Conservation (phyloP, 1,140 invertebrate species). For the Zaprionus davidi region DNA sequence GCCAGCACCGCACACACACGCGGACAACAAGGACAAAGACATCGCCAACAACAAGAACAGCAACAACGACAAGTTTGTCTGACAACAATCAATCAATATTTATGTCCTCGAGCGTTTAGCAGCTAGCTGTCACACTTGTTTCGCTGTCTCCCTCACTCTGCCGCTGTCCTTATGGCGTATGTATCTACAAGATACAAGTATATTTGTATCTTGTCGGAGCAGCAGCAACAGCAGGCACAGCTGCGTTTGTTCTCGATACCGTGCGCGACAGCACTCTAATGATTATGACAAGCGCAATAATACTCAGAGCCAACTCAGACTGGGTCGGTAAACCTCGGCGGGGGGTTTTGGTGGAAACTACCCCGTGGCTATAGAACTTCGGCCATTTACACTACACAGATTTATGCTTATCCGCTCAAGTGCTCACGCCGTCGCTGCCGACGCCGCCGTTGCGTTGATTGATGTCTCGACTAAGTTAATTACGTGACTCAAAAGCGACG, state of each 20-base stretch:
- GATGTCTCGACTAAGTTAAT: slow-evolving; percentile 77
- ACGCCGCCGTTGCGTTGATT: slow-evolving; percentile 55
- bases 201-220: slow-evolving; percentile 30
- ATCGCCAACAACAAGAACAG: slow-evolving; percentile 19
- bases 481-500: slow-evolving; percentile 71
- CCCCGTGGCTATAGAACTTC: slow-evolving; percentile 54
- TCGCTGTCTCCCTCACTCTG: not conserved
- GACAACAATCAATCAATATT: slow-evolving; percentile 83
- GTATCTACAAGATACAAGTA: slow-evolving; percentile 37
- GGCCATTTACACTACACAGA: slow-evolving; percentile 74
- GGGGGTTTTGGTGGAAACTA: slow-evolving; percentile 7
- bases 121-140: slow-evolving; percentile 57
- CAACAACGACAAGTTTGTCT: slow-evolving; percentile 47
- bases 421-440: slow-evolving; percentile 30
- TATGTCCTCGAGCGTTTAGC: slow-evolving; percentile 66
- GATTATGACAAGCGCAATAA: slow-evolving; percentile 81
- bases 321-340: not conserved
- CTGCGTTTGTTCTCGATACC: slow-evolving; percentile 36
- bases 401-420: slow-evolving; percentile 76
- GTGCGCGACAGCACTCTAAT: slow-evolving; percentile 62
- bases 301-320: slow-evolving; percentile 54
- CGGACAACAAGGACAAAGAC: slow-evolving; percentile 19
- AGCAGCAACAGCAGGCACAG: slow-evolving; percentile 22
- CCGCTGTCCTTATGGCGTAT: slow-evolving; percentile 3
- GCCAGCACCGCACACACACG: not conserved